Base-by-base conservation (phyloP, 2,888 invertebrate species). In the Dromius quadrimaculatus region DNA sequence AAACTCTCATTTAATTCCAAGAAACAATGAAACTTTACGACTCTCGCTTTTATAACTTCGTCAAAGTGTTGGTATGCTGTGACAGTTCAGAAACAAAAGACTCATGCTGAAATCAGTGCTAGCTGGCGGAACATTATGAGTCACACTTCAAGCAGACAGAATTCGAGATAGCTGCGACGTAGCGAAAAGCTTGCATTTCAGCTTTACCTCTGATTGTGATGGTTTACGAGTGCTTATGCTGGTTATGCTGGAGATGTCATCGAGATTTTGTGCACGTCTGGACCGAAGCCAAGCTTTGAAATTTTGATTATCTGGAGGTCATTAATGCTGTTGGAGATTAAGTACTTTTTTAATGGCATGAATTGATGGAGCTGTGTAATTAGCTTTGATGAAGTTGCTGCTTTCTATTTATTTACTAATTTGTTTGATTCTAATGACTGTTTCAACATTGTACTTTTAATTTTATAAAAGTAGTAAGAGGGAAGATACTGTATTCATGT, bases 21-120 rank as follows among this genome's bases (percentile, higher is more conserved):
- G 15, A 23, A 54, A 28, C 50, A 54, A 54, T 54, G 28, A 54
- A 54, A 54, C 28, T 54, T 54, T 54, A 54, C 50, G 50, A 54
- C 28, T 32, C 50, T 13, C 23, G 9, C 50, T 20, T 20, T 47
- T 11, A 22, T 22, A 47, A 36, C 36, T 47, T 47, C 47, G 47
- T 47, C 47, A 47, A 22, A 47, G 20, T 22, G 23, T 47, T 47
- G 23, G 47, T 47, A 23, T 54, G 50, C 50, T 28, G 28, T 54
- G 50, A 54, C 50, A 54, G 50, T 28, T 13, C 8, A 54, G 28
- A 54, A 54, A 54, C 50, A 54, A 54, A 54, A 54, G 28, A 6
- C 28, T 28, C 9, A 3, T 15, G 28, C 13, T 6, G 28, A 23
- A 54, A 13, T 54, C 50, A 23, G 23, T 28, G 28, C 50, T 28